A percentile compares a stretch with the other conserved stretches of the same genome.
Evolutionary conservation across 2,113 vertebrate species (phyloP).

Genomic region (Colinus virginianus): DNA sequence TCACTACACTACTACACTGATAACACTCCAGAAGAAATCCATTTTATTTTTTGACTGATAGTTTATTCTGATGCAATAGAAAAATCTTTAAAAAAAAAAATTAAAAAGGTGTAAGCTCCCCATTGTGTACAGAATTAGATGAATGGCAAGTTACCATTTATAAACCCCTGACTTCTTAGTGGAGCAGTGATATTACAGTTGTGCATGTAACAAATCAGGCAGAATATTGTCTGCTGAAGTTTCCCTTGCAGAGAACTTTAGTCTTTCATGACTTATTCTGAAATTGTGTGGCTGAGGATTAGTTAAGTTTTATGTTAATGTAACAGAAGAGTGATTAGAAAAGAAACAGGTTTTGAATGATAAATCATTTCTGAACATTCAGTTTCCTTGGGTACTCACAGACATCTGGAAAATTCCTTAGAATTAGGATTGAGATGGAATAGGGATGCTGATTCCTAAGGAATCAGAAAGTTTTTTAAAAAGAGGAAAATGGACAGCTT

Average conservation of each 20-base stretch:
- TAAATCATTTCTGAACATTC: too few species aligned
- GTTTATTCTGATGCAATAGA: background rate
- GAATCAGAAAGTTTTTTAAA: background rate
- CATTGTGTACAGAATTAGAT: background rate
- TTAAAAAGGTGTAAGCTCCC: background rate
- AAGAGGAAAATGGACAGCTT: background rate
- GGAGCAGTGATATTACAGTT: background rate
- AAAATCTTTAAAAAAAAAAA: background rate
- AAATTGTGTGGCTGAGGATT: background rate
- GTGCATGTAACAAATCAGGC: background rate
- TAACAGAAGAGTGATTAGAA: too few species aligned
- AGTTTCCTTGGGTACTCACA: too few species aligned
- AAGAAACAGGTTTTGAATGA: too few species aligned
- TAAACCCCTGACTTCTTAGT: background rate
- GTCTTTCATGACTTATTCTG: background rate
- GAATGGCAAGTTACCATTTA: background rate
- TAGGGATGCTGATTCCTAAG: too few species aligned
- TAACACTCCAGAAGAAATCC: background rate
- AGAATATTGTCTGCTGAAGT: background rate
- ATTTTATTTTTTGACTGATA: background rate
- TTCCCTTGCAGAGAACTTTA: background rate
- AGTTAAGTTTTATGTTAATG: background rate
- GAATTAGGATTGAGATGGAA: too few species aligned
- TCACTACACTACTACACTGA: background rate
- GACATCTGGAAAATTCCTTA: too few species aligned